A percentile compares a stretch with the other conserved stretches of the same genome.
phyloP scores from a whole-genome alignment of 1,140 invertebrate genomes.

The Caenorhabditis briggsae region DNA sequence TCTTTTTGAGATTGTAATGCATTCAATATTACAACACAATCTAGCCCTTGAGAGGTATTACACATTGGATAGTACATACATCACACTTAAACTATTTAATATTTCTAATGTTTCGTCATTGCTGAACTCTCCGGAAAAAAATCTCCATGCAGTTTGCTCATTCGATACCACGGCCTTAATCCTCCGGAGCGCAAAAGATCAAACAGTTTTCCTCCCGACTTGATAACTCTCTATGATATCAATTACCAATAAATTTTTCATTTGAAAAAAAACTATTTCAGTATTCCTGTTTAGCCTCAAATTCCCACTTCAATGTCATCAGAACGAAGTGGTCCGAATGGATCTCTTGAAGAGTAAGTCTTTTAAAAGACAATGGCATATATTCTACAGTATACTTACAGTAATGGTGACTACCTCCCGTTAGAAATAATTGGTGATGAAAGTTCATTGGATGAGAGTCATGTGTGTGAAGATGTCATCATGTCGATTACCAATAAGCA shows the following conservation, averaged over 20 bases:
- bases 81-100: no score
- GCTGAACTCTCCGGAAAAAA: no score
- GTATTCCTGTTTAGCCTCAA: background rate
- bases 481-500: conserved; percentile 38
- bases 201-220: background rate
- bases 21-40: background rate
- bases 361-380: background rate
- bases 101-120: no score
- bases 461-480: conserved; percentile 44
- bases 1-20: background rate
- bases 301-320: background rate
- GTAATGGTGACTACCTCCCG: conserved; percentile 28
- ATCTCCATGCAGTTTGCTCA: no score
- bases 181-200: background rate
- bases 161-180: background rate
- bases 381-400: background rate
- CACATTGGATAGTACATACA: background rate
- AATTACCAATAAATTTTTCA: background rate
- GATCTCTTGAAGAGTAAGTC: conserved; percentile 18
- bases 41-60: background rate
- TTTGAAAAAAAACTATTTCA: background rate
- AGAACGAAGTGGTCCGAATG: conserved; percentile 39
- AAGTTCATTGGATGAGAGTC: conserved; percentile 44
- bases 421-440: conserved; percentile 34
- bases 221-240: no score